Evolutionary conservation across 2,888 invertebrate genomes (phyloP), one percentile per base, ranked within the genome.

Genomic region (Orchestes rusci): DNA sequence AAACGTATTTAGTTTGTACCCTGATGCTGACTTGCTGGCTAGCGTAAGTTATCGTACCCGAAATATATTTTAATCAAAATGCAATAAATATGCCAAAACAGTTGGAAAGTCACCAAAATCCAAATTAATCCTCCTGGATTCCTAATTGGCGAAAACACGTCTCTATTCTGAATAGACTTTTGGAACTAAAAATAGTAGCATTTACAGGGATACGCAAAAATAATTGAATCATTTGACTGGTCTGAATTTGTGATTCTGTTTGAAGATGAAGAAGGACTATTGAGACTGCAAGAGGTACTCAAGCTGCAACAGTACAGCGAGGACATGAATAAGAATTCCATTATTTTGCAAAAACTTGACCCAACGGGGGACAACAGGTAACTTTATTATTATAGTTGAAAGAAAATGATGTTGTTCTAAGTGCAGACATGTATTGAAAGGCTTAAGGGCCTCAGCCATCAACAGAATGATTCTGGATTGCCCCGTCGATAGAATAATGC

Each of bases 401-500:
- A n/a, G n/a, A n/a, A n/a, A n/a, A n/a, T n/a, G n/a, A n/a, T 18
- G n/a, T 36, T 19, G 10, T 19, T 31, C n/a, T 32, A 10, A 8
- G 53, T 62, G 71, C 57, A 77, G 85, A 40, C 78, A 82, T 33
- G 72, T 81, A 19, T 71, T 93, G 32, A 91, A 91, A 64, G 75
- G 81, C 48, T 76, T 92, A 17, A 79, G 81, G 58, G 76, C 80
- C 0, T 76, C 78, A 4, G 16, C 15, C 15, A 81, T 84, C 57
- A 80, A 73, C 43, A 81, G 82, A 54, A 78, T 92, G 33, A 71
- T 93, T 3, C 55, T 93, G 18, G 89, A 91, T 60, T 86, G 89
- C 59, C 71, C 77, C 2, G 69, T 77, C 0, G 76, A 80, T 8
- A 77, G 79, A 54, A 72, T 88, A 8, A 54, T 75, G 1, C 69